These are phyloP conservation scores for Acrocephalus kingi DNA, from an alignment of 2,113 vertebrate genomes.

Conservation along the genomic window DNA sequence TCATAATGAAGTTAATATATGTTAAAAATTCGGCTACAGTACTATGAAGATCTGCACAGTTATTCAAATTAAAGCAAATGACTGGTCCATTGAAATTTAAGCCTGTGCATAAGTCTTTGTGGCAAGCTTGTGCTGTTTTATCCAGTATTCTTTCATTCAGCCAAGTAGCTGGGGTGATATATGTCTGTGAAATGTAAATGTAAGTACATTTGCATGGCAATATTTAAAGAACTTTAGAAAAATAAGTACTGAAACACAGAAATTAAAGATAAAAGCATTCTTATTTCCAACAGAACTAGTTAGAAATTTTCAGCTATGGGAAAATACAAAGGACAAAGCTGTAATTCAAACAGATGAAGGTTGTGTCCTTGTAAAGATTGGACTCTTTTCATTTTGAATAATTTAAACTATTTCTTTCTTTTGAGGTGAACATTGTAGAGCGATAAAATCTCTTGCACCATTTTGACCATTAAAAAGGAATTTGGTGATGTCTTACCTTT, in stretches of 20 bases:
- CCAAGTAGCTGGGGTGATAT: not conserved
- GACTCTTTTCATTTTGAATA: not conserved
- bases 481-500: slow-evolving; percentile 30
- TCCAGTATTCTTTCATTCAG: slow-evolving; percentile 12
- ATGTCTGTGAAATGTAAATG: slow-evolving; percentile 28
- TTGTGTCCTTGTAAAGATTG: not conserved
- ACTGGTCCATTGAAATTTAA: slow-evolving; percentile 10
- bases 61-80: slow-evolving; percentile 25
- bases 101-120: not conserved
- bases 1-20: not conserved
- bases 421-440: not conserved
- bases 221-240: not conserved
- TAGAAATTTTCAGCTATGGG: not conserved
- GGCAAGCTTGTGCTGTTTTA: not conserved
- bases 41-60: slow-evolving; percentile 1
- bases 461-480: slow-evolving; percentile 28
- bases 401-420: slow-evolving; percentile 20
- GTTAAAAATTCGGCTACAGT: not conserved
- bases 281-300: not conserved
- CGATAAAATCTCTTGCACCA: not conserved
- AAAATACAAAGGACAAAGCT: not conserved
- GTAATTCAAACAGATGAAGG: not conserved
- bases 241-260: not conserved
- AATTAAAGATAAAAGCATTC: not conserved
- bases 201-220: not conserved